Conservation (phyloP, 1,140 invertebrate species). For the Galleria mellonella region DNA sequence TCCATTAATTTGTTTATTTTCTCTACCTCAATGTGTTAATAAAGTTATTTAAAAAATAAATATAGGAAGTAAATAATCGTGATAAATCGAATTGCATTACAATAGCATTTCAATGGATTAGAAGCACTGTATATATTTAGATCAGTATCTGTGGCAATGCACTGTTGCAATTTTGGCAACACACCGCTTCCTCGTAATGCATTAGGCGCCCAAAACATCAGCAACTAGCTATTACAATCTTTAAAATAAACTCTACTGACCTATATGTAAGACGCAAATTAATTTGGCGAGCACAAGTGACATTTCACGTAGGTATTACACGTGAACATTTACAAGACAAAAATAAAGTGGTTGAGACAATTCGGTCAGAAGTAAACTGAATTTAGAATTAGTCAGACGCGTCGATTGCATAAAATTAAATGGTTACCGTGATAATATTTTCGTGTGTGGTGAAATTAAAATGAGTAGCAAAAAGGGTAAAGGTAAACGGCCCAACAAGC, state of each 20-base stretch:
- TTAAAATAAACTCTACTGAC: no score
- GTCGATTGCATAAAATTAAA: constrained; percentile 11
- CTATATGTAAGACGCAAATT: background rate
- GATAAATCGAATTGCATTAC: no score
- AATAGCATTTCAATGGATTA: background rate
- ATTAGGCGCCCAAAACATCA: constrained; percentile 19
- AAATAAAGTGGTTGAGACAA: constrained; percentile 51
- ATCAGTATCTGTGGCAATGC: constrained; percentile 29
- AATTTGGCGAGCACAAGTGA: constrained; percentile 22
- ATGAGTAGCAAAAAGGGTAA: constrained; percentile 59
- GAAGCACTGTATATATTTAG: constrained; percentile 19
- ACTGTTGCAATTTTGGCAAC: constrained; percentile 47
- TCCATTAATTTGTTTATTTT: no score
- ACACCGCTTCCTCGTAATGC: constrained; percentile 46
- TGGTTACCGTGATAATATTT: background rate
- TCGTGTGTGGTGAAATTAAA: background rate
- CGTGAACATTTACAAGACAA: constrained; percentile 40
- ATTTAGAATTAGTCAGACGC: constrained; percentile 26
- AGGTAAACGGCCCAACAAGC: constrained; percentile 40
- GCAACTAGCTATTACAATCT: constrained; percentile 7
- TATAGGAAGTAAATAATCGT: no score
- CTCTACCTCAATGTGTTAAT: no score
- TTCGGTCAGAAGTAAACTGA: constrained; percentile 41
- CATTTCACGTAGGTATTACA: constrained; percentile 44
- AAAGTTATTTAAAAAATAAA: no score